Conservation (phyloP, 2,888 invertebrate genomes). For the Xestia sexstrigata region DNA sequence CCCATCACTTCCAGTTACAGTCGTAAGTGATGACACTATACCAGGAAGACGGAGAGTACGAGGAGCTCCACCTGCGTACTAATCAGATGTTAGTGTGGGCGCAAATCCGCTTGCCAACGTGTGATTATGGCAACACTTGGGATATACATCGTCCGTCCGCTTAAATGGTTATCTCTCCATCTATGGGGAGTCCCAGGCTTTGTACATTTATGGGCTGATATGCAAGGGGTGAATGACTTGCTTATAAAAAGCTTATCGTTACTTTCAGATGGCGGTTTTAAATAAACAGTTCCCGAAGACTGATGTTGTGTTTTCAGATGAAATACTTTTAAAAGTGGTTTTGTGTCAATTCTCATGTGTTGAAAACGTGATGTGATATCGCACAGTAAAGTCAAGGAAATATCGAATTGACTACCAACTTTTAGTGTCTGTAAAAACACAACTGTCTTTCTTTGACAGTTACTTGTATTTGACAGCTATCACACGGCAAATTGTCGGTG, state of each 20-base stretch:
- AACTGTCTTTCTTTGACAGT: neutral
- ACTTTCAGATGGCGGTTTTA: neutral
- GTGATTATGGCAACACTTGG: slow-evolving; percentile 40
- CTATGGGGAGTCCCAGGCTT: slow-evolving; percentile 26
- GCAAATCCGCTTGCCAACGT: slow-evolving; percentile 45
- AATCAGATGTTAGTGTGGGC: slow-evolving; percentile 53
- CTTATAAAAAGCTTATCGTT: neutral
- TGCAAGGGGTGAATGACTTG: slow-evolving; percentile 8
- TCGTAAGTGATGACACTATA: slow-evolving; percentile 48
- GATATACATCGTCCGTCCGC: slow-evolving; percentile 32
- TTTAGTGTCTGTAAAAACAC: neutral
- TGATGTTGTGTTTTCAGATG: neutral
- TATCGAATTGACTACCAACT: neutral
- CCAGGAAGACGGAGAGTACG: slow-evolving; percentile 44
- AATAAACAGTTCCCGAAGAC: neutral
- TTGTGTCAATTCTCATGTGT: neutral
- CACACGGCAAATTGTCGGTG: neutral
- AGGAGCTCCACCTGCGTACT: slow-evolving; percentile 46
- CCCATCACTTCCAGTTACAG: slow-evolving; percentile 56
- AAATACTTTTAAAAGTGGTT: neutral
- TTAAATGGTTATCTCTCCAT: slow-evolving; percentile 47
- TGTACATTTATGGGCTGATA: slow-evolving; percentile 22
- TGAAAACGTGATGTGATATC: neutral
- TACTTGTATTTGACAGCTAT: neutral
- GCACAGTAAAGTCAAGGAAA: neutral